A percentile compares a stretch with the other conserved stretches of the same genome.
Evolutionary conservation across 2,113 vertebrate genomes (phyloP).

Genomic region (Passer montanus): DNA sequence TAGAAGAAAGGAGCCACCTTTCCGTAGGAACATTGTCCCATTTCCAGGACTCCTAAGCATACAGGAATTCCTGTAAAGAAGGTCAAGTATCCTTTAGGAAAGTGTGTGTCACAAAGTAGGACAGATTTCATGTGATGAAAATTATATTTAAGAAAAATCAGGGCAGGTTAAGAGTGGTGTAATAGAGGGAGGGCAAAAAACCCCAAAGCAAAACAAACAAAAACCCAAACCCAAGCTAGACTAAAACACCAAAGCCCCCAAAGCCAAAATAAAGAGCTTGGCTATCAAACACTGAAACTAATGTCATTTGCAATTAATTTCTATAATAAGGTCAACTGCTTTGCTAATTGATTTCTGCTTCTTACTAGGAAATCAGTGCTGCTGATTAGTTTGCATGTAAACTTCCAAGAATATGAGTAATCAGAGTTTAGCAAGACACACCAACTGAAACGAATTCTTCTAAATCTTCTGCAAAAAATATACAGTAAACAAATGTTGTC

Average conservation of each 20-base stretch:
- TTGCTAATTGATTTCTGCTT: slow-evolving; percentile 35
- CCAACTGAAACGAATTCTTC: not conserved
- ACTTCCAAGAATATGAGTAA: not conserved
- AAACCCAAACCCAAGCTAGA: not conserved
- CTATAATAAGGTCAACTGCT: not conserved
- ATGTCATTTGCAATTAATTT: slow-evolving; percentile 27
- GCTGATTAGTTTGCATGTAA: slow-evolving; percentile 11
- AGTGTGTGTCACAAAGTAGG: slow-evolving; percentile 54
- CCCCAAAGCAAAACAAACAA: not conserved
- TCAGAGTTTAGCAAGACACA: not conserved
- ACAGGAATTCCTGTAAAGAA: slow-evolving; percentile 71
- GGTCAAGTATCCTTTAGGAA: slow-evolving; percentile 63
- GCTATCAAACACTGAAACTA: not conserved
- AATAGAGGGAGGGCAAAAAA: not conserved
- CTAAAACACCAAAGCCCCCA: not conserved
- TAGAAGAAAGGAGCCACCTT: slow-evolving; percentile 35
- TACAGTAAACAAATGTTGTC: not conserved
- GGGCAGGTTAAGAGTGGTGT: not conserved
- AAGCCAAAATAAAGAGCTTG: not conserved
- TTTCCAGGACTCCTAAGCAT: slow-evolving; percentile 64
- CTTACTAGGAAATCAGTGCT: not conserved
- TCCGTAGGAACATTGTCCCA: slow-evolving; percentile 49
- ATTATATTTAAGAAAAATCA: slow-evolving; percentile 56
- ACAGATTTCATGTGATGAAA: slow-evolving; percentile 31
- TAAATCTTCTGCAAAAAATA: not conserved